Percentiles rank a stretch among this genome's conserved stretches.
Evolutionary conservation across 1,140 invertebrate species (phyloP).

Genomic region (Oscheius sp.): DNA sequence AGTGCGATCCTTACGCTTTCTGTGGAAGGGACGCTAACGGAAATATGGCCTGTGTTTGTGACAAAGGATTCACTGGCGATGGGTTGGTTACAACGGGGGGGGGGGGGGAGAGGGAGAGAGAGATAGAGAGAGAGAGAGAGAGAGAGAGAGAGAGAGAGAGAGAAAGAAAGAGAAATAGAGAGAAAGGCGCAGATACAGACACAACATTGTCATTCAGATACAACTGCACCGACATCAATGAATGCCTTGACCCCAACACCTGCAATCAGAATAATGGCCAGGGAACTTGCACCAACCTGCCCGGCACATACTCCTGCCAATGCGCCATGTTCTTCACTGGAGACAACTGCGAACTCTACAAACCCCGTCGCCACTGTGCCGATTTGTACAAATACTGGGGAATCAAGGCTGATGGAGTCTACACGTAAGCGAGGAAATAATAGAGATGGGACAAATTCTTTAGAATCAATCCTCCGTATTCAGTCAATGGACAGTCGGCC

Average conservation of each 20-base stretch:
- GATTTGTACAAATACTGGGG: slow-evolving; percentile 33
- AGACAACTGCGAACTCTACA: slow-evolving; percentile 27
- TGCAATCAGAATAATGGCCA: background rate
- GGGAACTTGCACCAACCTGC: slow-evolving; percentile 24
- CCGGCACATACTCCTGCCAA: slow-evolving; percentile 31
- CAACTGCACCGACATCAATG: slow-evolving; percentile 37
- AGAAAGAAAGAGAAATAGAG: too few species aligned
- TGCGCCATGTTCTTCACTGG: slow-evolving; percentile 30
- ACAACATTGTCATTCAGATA: background rate
- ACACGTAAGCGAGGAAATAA: slow-evolving; percentile 8
- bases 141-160: too few species aligned
- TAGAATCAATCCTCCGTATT: slow-evolving; percentile 20
- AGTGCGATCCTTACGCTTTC: background rate
- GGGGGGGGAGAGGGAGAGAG: too few species aligned
- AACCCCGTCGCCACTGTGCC: slow-evolving; percentile 39
- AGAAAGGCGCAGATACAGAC: background rate
- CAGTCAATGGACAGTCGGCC: background rate
- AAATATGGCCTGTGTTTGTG: slow-evolving; percentile 16
- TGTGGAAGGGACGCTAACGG: background rate
- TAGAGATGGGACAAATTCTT: background rate
- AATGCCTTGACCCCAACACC: slow-evolving; percentile 21
- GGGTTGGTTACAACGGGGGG: too few species aligned
- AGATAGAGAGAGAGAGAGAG: too few species aligned
- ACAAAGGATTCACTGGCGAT: slow-evolving; percentile 24
- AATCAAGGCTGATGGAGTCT: slow-evolving; percentile 11